phyloP scores from a whole-genome alignment of 2,888 invertebrate genomes.

The Microctonus hyperodae region DNA sequence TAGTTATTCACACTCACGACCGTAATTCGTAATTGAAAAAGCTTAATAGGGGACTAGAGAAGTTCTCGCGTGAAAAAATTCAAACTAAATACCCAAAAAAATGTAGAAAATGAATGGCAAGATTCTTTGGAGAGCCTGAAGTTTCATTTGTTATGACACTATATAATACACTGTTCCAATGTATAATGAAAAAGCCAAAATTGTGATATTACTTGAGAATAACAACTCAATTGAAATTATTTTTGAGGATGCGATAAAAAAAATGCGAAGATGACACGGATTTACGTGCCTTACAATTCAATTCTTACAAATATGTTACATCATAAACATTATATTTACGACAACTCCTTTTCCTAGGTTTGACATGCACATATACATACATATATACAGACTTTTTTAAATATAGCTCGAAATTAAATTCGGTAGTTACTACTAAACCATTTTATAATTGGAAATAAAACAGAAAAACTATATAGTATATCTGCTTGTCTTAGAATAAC shows the following conservation, averaged over 20 bases:
- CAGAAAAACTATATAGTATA: background rate
- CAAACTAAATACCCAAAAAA: background rate
- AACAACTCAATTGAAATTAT: background rate
- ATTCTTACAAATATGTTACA: background rate
- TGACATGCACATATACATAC: no score
- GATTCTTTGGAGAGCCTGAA: slow-evolving; percentile 34
- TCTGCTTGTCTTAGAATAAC: no score
- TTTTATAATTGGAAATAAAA: no score
- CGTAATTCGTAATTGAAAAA: background rate
- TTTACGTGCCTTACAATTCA: background rate
- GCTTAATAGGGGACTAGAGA: background rate
- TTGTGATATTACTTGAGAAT: background rate
- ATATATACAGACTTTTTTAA: no score
- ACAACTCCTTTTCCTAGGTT: no score
- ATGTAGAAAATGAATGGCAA: slow-evolving; percentile 43
- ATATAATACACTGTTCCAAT: background rate
- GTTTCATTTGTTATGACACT: slow-evolving; percentile 8
- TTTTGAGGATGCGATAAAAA: background rate
- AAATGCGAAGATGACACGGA: background rate
- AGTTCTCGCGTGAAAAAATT: background rate
- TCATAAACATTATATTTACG: background rate
- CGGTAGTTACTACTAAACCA: no score
- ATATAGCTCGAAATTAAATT: no score
- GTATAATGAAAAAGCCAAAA: background rate
- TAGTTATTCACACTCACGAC: background rate